phyloP scores from a whole-genome alignment of 2,888 invertebrate species.

The Drosophila fulvimacula region DNA sequence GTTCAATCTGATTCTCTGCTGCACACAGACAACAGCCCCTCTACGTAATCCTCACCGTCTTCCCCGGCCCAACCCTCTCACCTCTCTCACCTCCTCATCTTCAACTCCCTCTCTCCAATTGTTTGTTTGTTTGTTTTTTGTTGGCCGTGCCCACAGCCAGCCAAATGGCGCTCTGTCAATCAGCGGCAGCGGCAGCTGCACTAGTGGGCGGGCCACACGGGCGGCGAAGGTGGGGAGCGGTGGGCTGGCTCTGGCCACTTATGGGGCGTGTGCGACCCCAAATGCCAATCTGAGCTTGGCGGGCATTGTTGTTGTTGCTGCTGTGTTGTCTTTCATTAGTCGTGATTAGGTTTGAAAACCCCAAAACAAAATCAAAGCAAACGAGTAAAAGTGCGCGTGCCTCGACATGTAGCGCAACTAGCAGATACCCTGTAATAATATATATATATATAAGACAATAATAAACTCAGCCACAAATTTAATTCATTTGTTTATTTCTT shows the following conservation, averaged over 20 bases:
- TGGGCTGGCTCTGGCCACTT: conserved; percentile 19
- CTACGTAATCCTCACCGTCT: conserved; percentile 3
- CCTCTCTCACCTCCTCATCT: conserved; percentile 18
- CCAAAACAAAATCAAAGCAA: conserved; percentile 12
- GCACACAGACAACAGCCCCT: conserved; percentile 1
- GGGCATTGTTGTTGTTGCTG: conserved; percentile 22
- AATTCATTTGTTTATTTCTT: not conserved
- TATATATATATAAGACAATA: not conserved
- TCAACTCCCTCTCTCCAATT: conserved; percentile 52
- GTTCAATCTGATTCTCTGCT: conserved; percentile 37
- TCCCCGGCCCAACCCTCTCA: not conserved
- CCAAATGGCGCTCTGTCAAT: conserved; percentile 58
- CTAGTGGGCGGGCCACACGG: conserved; percentile 13
- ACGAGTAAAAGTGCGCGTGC: not conserved
- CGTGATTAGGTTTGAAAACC: conserved; percentile 68
- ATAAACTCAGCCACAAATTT: not conserved
- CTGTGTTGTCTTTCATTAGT: conserved; percentile 61
- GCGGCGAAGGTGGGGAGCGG: conserved; percentile 10
- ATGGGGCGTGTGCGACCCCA: conserved; percentile 70
- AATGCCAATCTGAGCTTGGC: conserved; percentile 56
- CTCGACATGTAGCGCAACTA: not conserved
- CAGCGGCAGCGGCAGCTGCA: conserved; percentile 29
- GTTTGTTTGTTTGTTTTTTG: conserved; percentile 30
- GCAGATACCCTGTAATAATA: not conserved
- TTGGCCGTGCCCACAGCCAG: conserved; percentile 62